Conservation (phyloP, 2,888 invertebrate genomes). For the Calameuta filiformis region DNA sequence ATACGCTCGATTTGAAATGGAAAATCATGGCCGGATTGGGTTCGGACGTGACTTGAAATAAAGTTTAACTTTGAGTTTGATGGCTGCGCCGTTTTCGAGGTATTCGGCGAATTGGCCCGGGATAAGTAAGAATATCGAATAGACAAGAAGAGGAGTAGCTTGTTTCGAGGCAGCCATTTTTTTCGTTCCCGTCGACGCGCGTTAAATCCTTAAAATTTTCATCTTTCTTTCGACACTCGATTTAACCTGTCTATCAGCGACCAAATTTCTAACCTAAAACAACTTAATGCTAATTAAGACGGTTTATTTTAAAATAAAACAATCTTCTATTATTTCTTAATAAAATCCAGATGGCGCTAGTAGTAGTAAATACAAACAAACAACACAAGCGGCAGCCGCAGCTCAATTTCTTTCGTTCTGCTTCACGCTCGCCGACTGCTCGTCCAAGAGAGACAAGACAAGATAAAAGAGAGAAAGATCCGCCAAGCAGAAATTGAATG, state of each 20-base stretch:
- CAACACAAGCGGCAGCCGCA: not conserved
- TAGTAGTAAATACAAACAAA: not conserved
- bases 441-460: not conserved
- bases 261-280: not conserved
- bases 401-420: not conserved
- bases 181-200: not conserved
- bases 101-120: not conserved
- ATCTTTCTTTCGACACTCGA: not conserved
- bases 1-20: constrained; percentile 64
- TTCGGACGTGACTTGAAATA: constrained; percentile 62
- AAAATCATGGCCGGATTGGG: constrained; percentile 61
- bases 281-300: not conserved
- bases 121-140: too few species aligned
- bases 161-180: not conserved
- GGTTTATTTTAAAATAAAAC: not conserved
- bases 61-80: constrained; percentile 39
- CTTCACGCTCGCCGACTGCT: not conserved
- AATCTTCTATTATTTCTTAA: not conserved
- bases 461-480: not conserved
- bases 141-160: too few species aligned
- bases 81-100: constrained; percentile 1
- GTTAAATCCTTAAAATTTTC: not conserved
- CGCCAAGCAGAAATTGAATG: not conserved
- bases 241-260: not conserved
- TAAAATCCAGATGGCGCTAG: not conserved